phyloP scores from a whole-genome alignment of 2,888 invertebrate genomes.

The Busseola fusca region DNA sequence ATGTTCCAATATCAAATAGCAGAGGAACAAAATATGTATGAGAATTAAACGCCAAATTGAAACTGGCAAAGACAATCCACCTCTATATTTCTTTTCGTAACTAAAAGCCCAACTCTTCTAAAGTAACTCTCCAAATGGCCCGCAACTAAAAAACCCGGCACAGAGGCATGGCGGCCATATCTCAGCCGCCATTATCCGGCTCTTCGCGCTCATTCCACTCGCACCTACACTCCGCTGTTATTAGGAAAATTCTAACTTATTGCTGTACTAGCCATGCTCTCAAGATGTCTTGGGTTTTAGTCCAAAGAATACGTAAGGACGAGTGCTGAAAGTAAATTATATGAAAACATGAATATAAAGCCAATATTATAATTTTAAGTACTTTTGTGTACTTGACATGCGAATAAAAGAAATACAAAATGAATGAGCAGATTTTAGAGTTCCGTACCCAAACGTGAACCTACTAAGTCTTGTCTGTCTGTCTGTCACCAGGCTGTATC shows the following conservation, averaged over 20 bases:
- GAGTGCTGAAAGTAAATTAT: neutral
- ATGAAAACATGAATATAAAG: neutral
- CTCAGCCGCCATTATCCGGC: slow-evolving; percentile 58
- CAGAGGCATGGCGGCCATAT: slow-evolving; percentile 44
- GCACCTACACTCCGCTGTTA: slow-evolving; percentile 69
- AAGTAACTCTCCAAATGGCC: slow-evolving; percentile 35
- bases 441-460: no score
- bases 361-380: neutral
- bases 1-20: neutral
- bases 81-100: neutral
- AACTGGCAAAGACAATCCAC: neutral
- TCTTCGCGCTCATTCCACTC: slow-evolving; percentile 56
- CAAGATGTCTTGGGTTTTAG: slow-evolving; percentile 62
- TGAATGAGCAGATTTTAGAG: no score
- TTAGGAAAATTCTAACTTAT: slow-evolving; percentile 87
- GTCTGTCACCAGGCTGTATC: no score
- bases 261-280: slow-evolving; percentile 75
- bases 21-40: neutral
- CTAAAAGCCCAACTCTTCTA: slow-evolving; percentile 3
- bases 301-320: neutral
- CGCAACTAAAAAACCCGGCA: slow-evolving; percentile 37
- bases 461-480: no score
- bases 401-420: neutral
- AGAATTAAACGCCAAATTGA: neutral
- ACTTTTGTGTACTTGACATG: neutral